Conservation (phyloP, 1,140 invertebrate species). For the Ladona fulva region DNA sequence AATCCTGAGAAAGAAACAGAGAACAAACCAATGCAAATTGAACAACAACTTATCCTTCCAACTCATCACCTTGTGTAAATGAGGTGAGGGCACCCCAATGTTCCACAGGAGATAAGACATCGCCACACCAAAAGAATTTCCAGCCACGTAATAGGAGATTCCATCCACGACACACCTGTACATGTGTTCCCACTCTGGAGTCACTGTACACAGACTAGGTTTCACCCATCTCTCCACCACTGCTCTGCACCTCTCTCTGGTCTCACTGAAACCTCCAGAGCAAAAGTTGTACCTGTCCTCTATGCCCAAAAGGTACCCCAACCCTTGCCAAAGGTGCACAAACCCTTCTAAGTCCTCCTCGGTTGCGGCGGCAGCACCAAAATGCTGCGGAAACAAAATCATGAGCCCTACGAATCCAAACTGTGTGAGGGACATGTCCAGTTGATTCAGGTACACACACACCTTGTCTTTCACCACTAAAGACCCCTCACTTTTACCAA, state of each 20-base stretch:
- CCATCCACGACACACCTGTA: constrained; percentile 33
- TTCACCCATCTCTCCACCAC: constrained; percentile 33
- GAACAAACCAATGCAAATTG: constrained; percentile 3
- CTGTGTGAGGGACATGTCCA: constrained; percentile 74
- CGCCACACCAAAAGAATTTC: constrained; percentile 24
- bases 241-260: constrained; percentile 33
- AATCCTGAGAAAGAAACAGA: constrained; percentile 20
- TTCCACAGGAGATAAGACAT: too few relatives aligned
- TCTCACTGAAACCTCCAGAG: constrained; percentile 35
- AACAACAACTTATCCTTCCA: background rate
- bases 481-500: too few relatives aligned
- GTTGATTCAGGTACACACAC: constrained; percentile 46
- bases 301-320: constrained; percentile 39
- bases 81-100: too few relatives aligned
- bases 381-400: constrained; percentile 49
- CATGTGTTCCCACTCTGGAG: constrained; percentile 39
- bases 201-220: constrained; percentile 34
- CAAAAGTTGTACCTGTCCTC: constrained; percentile 48
- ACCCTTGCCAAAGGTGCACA: constrained; percentile 40
- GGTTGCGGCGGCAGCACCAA: constrained; percentile 31
- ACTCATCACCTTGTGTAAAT: too few relatives aligned
- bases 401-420: constrained; percentile 78
- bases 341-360: constrained; percentile 36
- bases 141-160: constrained; percentile 30
- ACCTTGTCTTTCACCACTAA: constrained; percentile 34